phyloP scores from a whole-genome alignment of 2,113 vertebrate species.

The Aldabrachelys gigantea region DNA sequence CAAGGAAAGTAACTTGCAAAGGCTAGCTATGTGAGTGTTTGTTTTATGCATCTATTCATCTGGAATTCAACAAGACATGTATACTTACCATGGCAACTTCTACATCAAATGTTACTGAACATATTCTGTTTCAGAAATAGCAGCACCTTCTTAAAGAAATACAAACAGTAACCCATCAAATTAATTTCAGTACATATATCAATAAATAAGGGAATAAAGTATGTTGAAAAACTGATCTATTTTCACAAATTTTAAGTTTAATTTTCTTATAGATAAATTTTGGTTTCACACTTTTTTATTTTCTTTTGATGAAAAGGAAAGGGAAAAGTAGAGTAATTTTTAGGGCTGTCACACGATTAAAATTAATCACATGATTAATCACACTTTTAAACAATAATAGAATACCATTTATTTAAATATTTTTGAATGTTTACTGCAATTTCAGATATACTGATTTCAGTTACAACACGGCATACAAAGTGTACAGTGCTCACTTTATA shows the following conservation, averaged over 20 bases:
- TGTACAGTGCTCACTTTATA: no score
- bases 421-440: no score
- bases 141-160: slow-evolving; percentile 65
- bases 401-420: no score
- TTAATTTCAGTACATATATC: accelerated
- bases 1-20: slow-evolving; percentile 44
- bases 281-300: accelerated
- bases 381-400: no score
- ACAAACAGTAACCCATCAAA: neutral
- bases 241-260: neutral
- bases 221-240: neutral
- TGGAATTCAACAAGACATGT: slow-evolving; percentile 58
- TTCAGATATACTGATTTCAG: no score
- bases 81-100: slow-evolving; percentile 81
- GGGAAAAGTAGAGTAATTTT: neutral
- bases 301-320: neutral
- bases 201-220: neutral
- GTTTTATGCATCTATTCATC: slow-evolving; percentile 64
- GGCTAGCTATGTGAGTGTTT: slow-evolving; percentile 52
- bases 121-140: slow-evolving; percentile 72
- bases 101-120: slow-evolving; percentile 36
- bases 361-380: no score
- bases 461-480: no score
- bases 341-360: no score
- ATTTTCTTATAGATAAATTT: neutral